Evolutionary conservation across 1,140 invertebrate species (phyloP), one percentile per base, ranked within the genome.

Genomic region (Drosophila nannoptera): DNA sequence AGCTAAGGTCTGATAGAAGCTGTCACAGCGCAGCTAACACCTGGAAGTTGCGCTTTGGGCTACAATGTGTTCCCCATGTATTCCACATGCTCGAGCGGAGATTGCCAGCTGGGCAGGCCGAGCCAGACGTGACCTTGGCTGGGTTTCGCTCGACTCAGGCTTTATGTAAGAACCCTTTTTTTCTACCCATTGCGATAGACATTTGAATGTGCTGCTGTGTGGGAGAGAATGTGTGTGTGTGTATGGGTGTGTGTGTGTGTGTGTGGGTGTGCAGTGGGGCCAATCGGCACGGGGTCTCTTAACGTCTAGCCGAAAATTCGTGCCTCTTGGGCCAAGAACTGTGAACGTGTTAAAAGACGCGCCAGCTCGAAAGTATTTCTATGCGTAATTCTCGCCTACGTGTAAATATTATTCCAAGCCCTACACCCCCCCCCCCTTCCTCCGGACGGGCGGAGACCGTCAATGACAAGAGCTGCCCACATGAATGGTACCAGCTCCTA

Each of bases 341-440:
- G 31, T 49, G 73, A 81, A 80, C 77, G 77, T 80, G 77, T 80
- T 73, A 58, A 48, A 72, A 61, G 68, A 60, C 54, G 72, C 58
- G 54, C 32, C 31, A 50, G 35, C 35, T 42, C 38, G n/a, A 45
- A 43, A 66, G 58, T 71, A 74, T 59, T 71, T 71, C 46, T 38
- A 54, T 67, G 69, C 68, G 68, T 74, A 74, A 71, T 52, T 69
- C 50, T 61, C 54, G 72, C 38, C 72, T 74, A 74, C 72, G 72
- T 75, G 72, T 75, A 74, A 74, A 74, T 65, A 56, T 40, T 38
- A 22, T 22, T 22, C 1, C 1, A 22, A 22, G 22, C 22, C 22
- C 22, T 22, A 22, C n/a, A n/a, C n/a, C 22, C 22, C 1, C 22
- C 22, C 22, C 1, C 22, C 22, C 22, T n/a, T n/a, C n/a, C n/a